Evolutionary conservation across 2,113 vertebrate genomes (phyloP).

Genomic region (Pardalotus punctatus): DNA sequence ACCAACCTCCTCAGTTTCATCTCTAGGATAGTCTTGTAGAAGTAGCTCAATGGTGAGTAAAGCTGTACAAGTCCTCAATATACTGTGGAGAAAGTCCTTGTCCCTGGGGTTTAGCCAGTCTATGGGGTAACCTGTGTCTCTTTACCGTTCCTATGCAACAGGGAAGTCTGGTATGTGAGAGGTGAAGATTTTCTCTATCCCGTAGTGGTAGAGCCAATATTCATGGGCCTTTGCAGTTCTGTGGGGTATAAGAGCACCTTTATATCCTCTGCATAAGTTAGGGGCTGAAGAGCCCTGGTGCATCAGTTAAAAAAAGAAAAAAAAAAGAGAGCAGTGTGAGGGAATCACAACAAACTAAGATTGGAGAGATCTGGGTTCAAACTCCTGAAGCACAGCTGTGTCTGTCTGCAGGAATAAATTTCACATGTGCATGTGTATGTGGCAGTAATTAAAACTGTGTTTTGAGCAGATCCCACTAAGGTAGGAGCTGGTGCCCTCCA

Average conservation of each 20-base stretch:
- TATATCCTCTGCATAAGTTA: background rate
- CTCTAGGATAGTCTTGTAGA: background rate
- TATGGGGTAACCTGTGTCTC: rapidly evolving
- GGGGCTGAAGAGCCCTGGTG: background rate
- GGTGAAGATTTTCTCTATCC: background rate
- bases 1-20: background rate
- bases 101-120: background rate
- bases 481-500: background rate
- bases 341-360: background rate
- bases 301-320: background rate
- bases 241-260: background rate
- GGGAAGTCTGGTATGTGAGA: background rate
- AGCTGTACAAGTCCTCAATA: background rate
- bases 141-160: background rate
- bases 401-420: background rate
- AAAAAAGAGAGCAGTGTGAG: rapidly evolving
- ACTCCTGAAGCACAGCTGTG: background rate
- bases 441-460: background rate
- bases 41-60: background rate
- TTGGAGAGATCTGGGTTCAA: background rate
- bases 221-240: background rate
- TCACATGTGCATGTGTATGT: background rate
- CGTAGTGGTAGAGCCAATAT: background rate
- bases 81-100: background rate
- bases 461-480: background rate